Evolutionary conservation across 1,140 invertebrate species (phyloP).

Genomic region (Drosophila burlai): DNA sequence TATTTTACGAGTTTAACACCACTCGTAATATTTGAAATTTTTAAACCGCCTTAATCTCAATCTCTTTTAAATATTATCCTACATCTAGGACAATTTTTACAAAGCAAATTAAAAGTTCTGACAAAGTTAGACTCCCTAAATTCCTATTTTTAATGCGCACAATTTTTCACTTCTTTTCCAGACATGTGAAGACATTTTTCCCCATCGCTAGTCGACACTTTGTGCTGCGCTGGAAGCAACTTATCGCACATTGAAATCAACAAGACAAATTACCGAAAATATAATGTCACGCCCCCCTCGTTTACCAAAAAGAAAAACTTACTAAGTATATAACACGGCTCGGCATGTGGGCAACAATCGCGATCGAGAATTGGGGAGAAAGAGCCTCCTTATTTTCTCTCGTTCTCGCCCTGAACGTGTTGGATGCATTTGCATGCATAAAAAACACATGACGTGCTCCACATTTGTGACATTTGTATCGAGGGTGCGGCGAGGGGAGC

Average conservation of each 20-base stretch:
- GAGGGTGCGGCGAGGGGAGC: slow-evolving; percentile 9
- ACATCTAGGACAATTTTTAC: not conserved
- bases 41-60: not conserved
- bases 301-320: slow-evolving; percentile 4
- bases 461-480: slow-evolving; percentile 75
- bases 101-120: not conserved
- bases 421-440: slow-evolving; percentile 66
- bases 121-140: not conserved
- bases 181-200: slow-evolving; percentile 13
- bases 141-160: slow-evolving; percentile 1
- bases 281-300: slow-evolving; percentile 25
- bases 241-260: slow-evolving; percentile 56
- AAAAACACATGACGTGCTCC: slow-evolving; percentile 75
- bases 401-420: slow-evolving; percentile 24
- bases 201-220: slow-evolving; percentile 19
- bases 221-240: slow-evolving; percentile 5
- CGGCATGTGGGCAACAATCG: slow-evolving; percentile 74
- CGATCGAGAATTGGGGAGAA: slow-evolving; percentile 26
- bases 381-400: slow-evolving; percentile 16
- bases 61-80: not conserved
- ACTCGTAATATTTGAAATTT: not conserved
- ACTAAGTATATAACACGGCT: slow-evolving; percentile 25
- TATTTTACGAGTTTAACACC: not conserved
- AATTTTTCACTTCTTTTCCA: slow-evolving; percentile 2
- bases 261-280: slow-evolving; percentile 61